Percentiles rank a stretch among this genome's conserved stretches.
Conservation (phyloP, 1,140 invertebrate species). For the Amphibalanus amphitrite region DNA sequence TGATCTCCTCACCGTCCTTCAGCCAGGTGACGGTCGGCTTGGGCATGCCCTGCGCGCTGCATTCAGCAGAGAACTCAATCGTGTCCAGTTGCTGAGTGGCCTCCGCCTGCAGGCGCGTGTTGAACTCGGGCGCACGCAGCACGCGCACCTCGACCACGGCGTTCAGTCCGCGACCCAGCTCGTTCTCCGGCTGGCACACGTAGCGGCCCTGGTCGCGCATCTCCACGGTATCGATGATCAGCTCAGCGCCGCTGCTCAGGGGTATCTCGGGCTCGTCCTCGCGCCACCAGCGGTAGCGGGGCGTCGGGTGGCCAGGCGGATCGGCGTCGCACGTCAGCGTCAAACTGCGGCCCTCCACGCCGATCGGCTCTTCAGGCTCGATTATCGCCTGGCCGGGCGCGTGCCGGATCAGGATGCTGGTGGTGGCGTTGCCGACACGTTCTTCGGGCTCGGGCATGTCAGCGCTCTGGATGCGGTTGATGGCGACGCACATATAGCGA, state of each 20-base stretch:
- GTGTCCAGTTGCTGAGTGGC: not conserved
- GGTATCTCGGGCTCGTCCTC: conserved; percentile 48
- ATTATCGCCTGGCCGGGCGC: conserved; percentile 67
- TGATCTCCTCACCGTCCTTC: conserved; percentile 58
- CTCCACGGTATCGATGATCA: not conserved
- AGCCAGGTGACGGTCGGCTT: conserved; percentile 67
- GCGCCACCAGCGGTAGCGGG: conserved; percentile 64
- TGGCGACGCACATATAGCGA: conserved; percentile 66
- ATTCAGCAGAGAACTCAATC: conserved; percentile 40
- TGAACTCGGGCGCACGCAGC: conserved; percentile 64
- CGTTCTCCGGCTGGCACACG: conserved; percentile 76
- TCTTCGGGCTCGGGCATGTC: conserved; percentile 31
- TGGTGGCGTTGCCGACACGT: conserved; percentile 41
- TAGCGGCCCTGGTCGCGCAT: conserved; percentile 51
- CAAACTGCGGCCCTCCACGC: conserved; percentile 60
- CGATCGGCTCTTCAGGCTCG: conserved; percentile 61
- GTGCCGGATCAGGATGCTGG: conserved; percentile 64
- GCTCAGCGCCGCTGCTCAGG: conserved; percentile 36
- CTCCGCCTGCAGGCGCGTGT: conserved; percentile 52
- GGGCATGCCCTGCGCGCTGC: conserved; percentile 71
- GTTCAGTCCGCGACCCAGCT: conserved; percentile 62
- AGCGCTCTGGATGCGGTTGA: conserved; percentile 54
- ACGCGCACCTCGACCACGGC: conserved; percentile 67
- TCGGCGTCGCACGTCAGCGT: conserved; percentile 68
- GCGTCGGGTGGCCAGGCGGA: conserved; percentile 72